Evolutionary conservation across 2,888 invertebrate species (phyloP).

Genomic region (Acanthopleura granulata): DNA sequence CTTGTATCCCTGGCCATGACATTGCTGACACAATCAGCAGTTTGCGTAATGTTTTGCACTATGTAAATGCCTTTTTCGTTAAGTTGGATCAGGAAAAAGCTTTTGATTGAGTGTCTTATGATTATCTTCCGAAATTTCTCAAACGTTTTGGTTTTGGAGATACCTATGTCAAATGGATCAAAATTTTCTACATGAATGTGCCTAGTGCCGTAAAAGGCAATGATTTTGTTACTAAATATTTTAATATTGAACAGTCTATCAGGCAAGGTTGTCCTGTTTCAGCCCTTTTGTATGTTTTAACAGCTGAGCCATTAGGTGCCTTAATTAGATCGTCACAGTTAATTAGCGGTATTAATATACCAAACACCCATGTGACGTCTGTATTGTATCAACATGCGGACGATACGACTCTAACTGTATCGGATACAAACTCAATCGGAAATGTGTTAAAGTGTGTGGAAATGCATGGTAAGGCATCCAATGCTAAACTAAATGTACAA

Average conservation of each 20-base stretch:
- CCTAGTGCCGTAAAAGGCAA: slow-evolving; percentile 16
- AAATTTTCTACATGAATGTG: slow-evolving; percentile 14
- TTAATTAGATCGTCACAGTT: not conserved
- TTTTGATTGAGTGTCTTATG: slow-evolving; percentile 21
- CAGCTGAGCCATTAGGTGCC: slow-evolving; percentile 14
- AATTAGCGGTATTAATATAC: not conserved
- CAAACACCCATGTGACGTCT: not conserved
- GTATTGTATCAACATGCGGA: not conserved
- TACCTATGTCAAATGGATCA: slow-evolving; percentile 19
- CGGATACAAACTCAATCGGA: not conserved
- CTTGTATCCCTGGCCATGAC: slow-evolving; percentile 9
- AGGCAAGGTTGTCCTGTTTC: slow-evolving; percentile 24
- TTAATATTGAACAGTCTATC: slow-evolving; percentile 4
- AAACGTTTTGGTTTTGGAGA: slow-evolving; percentile 18
- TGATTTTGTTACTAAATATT: slow-evolving; percentile 1
- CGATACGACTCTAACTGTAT: slow-evolving; percentile 10
- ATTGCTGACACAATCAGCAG: slow-evolving; percentile 3
- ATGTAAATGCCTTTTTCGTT: slow-evolving; percentile 9
- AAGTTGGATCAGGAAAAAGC: slow-evolving; percentile 23
- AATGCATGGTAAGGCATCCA: not conserved
- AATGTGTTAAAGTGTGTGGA: not conserved
- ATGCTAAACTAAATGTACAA: not conserved
- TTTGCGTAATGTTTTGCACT: not conserved
- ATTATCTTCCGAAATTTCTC: slow-evolving; percentile 14
- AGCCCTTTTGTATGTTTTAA: slow-evolving; percentile 20